Evolutionary conservation across 1,140 invertebrate species (phyloP).

Genomic region (Lepidotrigona ventralis): DNA sequence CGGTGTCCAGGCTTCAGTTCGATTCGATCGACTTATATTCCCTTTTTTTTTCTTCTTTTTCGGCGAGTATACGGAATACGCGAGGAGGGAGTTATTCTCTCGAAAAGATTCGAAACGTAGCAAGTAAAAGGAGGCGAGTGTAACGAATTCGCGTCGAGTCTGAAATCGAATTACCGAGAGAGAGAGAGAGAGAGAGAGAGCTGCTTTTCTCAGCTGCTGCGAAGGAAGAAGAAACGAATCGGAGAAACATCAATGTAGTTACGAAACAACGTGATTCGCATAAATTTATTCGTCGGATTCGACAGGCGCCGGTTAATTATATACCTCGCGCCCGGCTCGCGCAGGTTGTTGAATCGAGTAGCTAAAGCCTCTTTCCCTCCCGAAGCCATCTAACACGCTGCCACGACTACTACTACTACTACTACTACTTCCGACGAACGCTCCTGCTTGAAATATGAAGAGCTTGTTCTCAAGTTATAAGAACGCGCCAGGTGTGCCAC

Average conservation of each 20-base stretch:
- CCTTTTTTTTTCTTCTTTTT: not conserved
- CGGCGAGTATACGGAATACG: not conserved
- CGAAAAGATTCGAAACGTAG: not conserved
- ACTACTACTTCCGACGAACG: not conserved
- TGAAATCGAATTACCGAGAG: not conserved
- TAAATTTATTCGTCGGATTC: constrained; percentile 11
- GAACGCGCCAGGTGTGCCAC: not conserved
- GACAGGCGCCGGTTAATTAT: not conserved
- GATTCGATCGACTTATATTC: not conserved
- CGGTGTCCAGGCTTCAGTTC: too few species aligned
- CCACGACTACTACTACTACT: not conserved
- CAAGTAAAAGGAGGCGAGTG: not conserved
- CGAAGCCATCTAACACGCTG: not conserved
- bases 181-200: not conserved
- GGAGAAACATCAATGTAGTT: not conserved
- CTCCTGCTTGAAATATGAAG: not conserved
- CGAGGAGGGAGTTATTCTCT: not conserved
- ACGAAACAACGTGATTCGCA: constrained; percentile 14
- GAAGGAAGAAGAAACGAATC: not conserved
- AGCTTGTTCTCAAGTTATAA: not conserved
- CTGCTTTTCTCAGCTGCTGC: not conserved
- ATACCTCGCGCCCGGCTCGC: not conserved
- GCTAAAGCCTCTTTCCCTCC: not conserved
- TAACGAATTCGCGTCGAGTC: constrained; percentile 1
- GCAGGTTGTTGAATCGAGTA: not conserved